Conservation (phyloP, 2,113 vertebrate genomes). For the Crypturellus undulatus region DNA sequence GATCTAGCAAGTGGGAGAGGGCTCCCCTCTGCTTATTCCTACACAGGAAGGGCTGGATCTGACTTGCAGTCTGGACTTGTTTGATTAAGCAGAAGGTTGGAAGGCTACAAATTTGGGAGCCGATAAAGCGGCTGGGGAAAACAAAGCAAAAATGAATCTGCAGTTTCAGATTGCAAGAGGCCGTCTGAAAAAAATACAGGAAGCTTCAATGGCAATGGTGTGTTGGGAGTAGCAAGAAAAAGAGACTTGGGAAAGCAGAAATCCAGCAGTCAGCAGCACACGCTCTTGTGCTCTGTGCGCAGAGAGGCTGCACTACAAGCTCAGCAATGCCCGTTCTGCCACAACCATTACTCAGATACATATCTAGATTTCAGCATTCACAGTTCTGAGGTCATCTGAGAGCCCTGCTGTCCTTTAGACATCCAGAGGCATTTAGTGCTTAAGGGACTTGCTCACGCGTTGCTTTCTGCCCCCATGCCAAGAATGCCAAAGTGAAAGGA, state of each 20-base stretch:
- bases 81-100: not conserved
- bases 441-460: constrained; percentile 28
- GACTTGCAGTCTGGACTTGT: not conserved
- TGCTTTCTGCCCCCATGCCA: constrained; percentile 26
- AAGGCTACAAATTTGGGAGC: constrained; percentile 1
- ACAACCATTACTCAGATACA: not conserved
- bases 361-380: constrained; percentile 33
- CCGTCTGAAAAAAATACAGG: not conserved
- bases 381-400: constrained; percentile 33
- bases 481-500: constrained; percentile 43
- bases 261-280: not conserved
- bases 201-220: not conserved
- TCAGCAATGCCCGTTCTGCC: not conserved
- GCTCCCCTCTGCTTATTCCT: not conserved
- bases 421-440: constrained; percentile 28
- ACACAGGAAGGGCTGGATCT: not conserved
- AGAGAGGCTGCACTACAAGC: not conserved
- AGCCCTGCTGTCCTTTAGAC: constrained; percentile 41
- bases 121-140: not conserved
- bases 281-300: not conserved
- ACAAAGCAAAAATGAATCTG: constrained; percentile 1
- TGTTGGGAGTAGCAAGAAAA: not conserved
- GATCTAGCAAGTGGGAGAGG: not conserved
- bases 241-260: not conserved
- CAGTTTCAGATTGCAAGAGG: not conserved